These are phyloP conservation scores for Porites evermanni DNA, from an alignment of 92 coral and sea anemone species.

Conservation along the genomic window DNA sequence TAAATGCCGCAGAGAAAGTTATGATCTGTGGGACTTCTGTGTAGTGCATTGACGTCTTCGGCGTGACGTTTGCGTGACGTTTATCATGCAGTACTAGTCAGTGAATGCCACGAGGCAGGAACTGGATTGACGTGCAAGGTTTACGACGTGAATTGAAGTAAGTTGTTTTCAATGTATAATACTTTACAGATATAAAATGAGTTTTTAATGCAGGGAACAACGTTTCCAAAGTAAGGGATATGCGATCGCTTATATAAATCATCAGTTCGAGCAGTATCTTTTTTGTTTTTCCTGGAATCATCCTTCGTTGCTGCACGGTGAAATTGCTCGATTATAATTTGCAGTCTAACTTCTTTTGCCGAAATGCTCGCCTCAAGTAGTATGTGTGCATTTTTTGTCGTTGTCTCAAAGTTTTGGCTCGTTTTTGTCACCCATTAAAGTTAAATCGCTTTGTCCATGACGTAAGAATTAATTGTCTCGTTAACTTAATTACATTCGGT, in stretches of 20 bases:
- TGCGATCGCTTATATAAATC: neutral
- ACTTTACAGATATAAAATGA: neutral
- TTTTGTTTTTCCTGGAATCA: neutral
- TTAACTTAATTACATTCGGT: neutral
- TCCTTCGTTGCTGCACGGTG: neutral
- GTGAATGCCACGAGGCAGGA: neutral
- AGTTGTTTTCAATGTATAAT: neutral
- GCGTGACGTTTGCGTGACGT: slow-evolving; percentile 5
- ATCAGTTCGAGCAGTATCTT: slow-evolving; percentile 1
- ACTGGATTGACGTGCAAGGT: neutral
- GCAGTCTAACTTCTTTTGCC: neutral
- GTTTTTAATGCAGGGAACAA: slow-evolving; percentile 1
- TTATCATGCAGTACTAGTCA: neutral
- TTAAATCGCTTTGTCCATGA: neutral
- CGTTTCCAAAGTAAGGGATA: neutral
- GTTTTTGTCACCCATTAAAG: neutral
- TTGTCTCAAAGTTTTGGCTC: neutral
- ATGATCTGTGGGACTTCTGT: neutral
- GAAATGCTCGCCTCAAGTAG: neutral
- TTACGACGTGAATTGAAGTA: neutral
- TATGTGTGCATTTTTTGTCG: too few species aligned
- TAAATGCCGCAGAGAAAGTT: neutral
- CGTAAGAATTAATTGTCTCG: neutral
- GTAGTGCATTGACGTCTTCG: neutral
- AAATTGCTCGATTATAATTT: neutral